These are phyloP conservation scores for Pachyseris speciosa DNA, from an alignment of 64 coral and sea anemone genomes.

Conservation along the genomic window DNA sequence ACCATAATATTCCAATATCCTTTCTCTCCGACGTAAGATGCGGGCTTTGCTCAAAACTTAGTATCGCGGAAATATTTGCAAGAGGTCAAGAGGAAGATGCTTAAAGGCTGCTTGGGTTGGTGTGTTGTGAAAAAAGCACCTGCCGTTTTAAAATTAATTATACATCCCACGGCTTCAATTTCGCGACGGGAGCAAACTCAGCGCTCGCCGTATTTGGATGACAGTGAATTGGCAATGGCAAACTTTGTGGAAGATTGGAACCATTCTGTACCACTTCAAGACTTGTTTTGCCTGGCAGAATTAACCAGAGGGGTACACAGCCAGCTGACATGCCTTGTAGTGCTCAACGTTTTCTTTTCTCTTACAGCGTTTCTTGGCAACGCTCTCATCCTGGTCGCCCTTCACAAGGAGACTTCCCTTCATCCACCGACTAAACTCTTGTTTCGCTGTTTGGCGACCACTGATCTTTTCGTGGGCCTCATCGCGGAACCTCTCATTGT, in stretches of 20 bases:
- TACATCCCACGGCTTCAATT: too few relatives aligned
- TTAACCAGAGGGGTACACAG: not conserved
- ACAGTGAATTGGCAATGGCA: not conserved
- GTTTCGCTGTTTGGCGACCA: not conserved
- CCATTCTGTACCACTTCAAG: not conserved
- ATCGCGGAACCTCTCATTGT: not conserved
- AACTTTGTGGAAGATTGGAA: not conserved
- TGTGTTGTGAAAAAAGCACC: too few relatives aligned
- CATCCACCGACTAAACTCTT: not conserved
- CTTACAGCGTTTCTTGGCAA: not conserved
- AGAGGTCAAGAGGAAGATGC: too few relatives aligned
- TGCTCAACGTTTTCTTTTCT: not conserved
- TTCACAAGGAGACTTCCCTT: not conserved
- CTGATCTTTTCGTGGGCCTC: not conserved
- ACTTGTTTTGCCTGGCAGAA: not conserved
- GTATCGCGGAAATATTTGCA: too few relatives aligned
- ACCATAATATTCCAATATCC: too few relatives aligned
- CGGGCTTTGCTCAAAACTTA: too few relatives aligned
- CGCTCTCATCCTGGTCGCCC: not conserved
- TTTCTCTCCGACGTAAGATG: too few relatives aligned
- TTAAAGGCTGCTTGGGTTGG: too few relatives aligned
- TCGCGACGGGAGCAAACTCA: too few relatives aligned
- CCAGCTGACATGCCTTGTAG: not conserved
- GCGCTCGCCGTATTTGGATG: not conserved
- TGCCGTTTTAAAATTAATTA: too few relatives aligned